Conservation (phyloP, 2,888 invertebrate species). For the Crepidodera aurea region DNA sequence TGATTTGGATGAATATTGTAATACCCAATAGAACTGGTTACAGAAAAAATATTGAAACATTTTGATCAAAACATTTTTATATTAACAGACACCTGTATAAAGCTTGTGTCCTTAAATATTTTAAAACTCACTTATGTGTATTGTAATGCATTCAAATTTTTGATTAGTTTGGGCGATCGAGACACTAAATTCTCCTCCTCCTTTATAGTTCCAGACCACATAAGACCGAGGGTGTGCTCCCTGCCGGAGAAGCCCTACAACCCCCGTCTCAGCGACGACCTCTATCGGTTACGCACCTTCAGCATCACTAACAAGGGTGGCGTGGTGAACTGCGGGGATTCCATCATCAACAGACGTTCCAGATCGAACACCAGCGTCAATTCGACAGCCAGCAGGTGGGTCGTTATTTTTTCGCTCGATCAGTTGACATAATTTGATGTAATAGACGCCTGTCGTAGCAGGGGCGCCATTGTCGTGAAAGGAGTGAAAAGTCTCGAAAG, state of each 20-base stretch:
- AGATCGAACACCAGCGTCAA: constrained; percentile 90
- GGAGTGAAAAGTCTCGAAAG: too few species aligned
- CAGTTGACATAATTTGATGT: not conserved
- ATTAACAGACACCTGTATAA: too few species aligned
- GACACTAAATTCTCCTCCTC: too few species aligned
- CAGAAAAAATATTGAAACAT: too few species aligned
- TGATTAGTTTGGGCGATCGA: too few species aligned
- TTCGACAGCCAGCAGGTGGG: constrained; percentile 81
- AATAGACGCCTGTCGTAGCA: not conserved
- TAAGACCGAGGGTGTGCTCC: constrained; percentile 83
- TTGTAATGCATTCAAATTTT: too few species aligned
- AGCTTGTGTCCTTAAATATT: too few species aligned
- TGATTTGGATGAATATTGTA: too few species aligned
- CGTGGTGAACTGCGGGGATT: constrained; percentile 90
- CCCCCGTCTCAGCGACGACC: constrained; percentile 82
- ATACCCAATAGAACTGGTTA: too few species aligned
- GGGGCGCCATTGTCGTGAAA: not conserved
- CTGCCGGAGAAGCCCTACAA: constrained; percentile 88
- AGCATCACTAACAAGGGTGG: constrained; percentile 88
- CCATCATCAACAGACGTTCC: constrained; percentile 84
- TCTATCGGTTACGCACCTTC: constrained; percentile 84
- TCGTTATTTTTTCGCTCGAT: not conserved
- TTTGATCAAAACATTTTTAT: too few species aligned
- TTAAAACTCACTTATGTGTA: too few species aligned
- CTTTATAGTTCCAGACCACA: constrained; percentile 78